These are phyloP conservation scores for Apteryx mantelli DNA, from an alignment of 2,113 vertebrate genomes.

Conservation along the genomic window DNA sequence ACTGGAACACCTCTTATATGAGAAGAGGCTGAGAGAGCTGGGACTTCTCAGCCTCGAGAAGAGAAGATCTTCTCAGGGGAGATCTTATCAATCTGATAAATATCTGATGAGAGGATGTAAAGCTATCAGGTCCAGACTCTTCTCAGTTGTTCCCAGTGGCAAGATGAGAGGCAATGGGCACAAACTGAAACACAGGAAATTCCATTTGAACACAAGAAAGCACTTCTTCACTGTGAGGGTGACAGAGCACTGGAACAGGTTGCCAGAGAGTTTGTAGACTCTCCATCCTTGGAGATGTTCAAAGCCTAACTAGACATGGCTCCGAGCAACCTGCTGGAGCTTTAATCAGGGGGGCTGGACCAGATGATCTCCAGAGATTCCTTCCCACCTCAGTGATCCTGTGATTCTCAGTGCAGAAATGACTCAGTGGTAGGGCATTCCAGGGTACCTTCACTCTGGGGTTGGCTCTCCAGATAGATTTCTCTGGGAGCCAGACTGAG, in stretches of 20 bases:
- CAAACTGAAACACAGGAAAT: background rate
- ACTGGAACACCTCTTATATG: too few species aligned
- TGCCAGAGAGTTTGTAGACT: rapidly evolving
- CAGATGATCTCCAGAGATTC: background rate
- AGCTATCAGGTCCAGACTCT: too few species aligned
- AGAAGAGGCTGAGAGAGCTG: too few species aligned
- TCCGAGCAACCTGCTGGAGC: background rate
- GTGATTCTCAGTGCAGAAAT: background rate
- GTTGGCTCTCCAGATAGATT: background rate
- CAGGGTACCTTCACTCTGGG: background rate
- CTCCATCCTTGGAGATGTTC: background rate
- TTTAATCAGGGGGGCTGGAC: background rate
- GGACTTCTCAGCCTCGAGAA: too few species aligned
- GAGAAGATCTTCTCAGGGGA: too few species aligned
- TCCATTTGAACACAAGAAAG: background rate
- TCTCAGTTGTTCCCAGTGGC: too few species aligned
- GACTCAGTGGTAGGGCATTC: background rate
- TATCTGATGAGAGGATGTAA: too few species aligned
- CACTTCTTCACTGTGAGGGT: background rate
- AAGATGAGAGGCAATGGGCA: background rate
- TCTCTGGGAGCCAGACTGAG: background rate
- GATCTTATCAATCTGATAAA: too few species aligned
- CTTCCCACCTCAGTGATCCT: background rate
- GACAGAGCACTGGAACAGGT: background rate
- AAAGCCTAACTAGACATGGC: background rate